Evolutionary conservation across 2,797 vertebrate species (phyloP).

Genomic region (Cetoscarus ocellatus): DNA sequence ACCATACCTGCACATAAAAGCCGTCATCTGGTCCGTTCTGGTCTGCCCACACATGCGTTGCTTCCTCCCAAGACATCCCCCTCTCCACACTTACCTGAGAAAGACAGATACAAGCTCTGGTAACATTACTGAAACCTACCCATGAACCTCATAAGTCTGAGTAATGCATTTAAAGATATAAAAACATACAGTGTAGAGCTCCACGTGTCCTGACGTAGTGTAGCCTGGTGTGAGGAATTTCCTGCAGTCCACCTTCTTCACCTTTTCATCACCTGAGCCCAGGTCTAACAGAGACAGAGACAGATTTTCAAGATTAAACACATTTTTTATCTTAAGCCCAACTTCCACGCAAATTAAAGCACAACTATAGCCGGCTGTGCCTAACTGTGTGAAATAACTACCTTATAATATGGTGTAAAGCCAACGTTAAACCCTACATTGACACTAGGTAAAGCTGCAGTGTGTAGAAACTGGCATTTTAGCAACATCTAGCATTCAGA

Average conservation of each 20-base stretch:
- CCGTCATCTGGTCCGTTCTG: conserved; percentile 95
- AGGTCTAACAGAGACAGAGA: conserved; percentile 84
- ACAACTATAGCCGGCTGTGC: too few species aligned
- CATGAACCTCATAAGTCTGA: neutral
- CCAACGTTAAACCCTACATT: too few species aligned
- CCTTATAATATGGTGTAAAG: too few species aligned
- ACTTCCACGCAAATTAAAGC: neutral
- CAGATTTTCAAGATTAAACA: neutral
- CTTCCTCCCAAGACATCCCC: conserved; percentile 99
- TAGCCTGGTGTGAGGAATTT: conserved; percentile 97
- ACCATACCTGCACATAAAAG: conserved; percentile 94
- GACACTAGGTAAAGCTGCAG: too few species aligned
- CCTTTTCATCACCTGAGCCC: conserved; percentile 97
- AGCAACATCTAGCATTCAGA: too few species aligned
- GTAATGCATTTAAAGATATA: too few species aligned
- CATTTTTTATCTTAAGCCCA: neutral
- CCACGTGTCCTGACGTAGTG: conserved; percentile 96
- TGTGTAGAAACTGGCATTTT: too few species aligned
- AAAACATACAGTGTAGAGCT: conserved; percentile 92
- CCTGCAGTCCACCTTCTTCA: conserved; percentile 94
- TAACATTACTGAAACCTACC: neutral
- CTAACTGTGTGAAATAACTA: too few species aligned
- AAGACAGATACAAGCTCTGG: neutral
- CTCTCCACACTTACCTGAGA: conserved; percentile 95
- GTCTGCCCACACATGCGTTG: conserved; percentile 96